Base-by-base conservation (phyloP, 2,113 vertebrate species). In the Caranx melampygus region DNA sequence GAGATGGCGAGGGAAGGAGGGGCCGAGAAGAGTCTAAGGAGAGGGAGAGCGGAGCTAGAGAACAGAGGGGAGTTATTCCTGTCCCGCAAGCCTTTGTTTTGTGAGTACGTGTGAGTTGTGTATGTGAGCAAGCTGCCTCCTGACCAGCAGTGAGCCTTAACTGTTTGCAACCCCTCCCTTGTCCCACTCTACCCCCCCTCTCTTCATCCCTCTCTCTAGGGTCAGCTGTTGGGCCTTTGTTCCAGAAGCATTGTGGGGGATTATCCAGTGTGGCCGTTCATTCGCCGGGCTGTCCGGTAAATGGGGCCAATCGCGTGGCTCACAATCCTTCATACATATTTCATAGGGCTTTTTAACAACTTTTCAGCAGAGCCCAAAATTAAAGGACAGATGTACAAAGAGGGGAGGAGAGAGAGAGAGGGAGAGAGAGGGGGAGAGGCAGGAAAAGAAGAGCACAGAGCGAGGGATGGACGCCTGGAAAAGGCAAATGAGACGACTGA, bases 291-390 rank as follows among this genome's bases (percentile, higher is more conserved):
- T 87, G 88, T 91, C 91, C 88, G 37, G 82, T 88, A 93, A 94
- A 93, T 88, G 90, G 85, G 91, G 93, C 90, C 92, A 92, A 93
- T 92, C 89, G 87, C 82, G 89, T 92, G 90, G 90, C 90, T 85
- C 84, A 90, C 92, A 91, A 93, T 93, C 89, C 91, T 89, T 93
- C 92, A 93, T 93, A 90, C 92, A 93, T 93, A 93, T 93, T 93
- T 93, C 92, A 92, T 91, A 82, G 89, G 87, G 83, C 80, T 92
- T 91, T 92, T 88, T 89, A 92, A 90, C 88, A 91, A 93, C 90
- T 90, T 92, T 87, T 89, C 84, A 88, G 89, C 80, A 83, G 83
- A 91, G 80, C 82, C 88, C 90, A 79, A 92, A 93, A 91, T 91
- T 85, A 91, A 89, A 92, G 90, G 86, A 92, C 88, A 91, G 88